Percentiles rank a stretch among this genome's conserved stretches.
These are phyloP conservation scores for Idris sp. DNA, from an alignment of 1,140 invertebrate species.

Conservation along the genomic window DNA sequence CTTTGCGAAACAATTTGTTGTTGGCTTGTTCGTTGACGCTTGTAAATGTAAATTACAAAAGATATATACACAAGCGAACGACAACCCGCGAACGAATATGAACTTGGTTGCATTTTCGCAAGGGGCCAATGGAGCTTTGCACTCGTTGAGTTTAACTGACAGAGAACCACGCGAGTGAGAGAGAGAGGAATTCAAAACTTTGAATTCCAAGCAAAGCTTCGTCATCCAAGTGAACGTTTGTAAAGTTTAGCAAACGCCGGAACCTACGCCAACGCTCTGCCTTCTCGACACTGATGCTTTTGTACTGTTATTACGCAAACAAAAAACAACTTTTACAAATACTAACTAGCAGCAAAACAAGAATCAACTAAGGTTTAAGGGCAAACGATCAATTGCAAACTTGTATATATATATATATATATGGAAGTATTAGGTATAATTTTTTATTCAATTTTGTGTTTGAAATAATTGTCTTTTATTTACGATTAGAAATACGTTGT, in stretches of 20 bases:
- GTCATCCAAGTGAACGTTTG: slow-evolving; percentile 47
- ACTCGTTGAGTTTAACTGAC: slow-evolving; percentile 42
- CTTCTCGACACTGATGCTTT: slow-evolving; percentile 13
- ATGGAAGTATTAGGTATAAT: too few species aligned
- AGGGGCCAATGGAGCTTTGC: slow-evolving; percentile 41
- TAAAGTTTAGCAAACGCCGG: slow-evolving; percentile 29
- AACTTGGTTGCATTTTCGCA: slow-evolving; percentile 28
- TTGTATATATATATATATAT: too few species aligned
- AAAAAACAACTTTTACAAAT: not conserved
- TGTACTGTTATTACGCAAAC: slow-evolving; percentile 1
- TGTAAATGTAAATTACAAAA: slow-evolving; percentile 22
- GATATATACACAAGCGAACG: slow-evolving; percentile 23
- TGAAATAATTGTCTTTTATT: too few species aligned
- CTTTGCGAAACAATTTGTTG: slow-evolving; percentile 46
- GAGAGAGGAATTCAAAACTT: slow-evolving; percentile 35
- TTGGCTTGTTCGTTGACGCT: slow-evolving; percentile 8
- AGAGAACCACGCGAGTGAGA: slow-evolving; percentile 7
- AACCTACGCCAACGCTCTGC: slow-evolving; percentile 23
- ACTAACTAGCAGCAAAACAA: not conserved
- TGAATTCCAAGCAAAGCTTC: slow-evolving; percentile 52
- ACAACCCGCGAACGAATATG: slow-evolving; percentile 40
- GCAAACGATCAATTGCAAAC: too few species aligned
- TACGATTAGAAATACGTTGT: slow-evolving; percentile 50
- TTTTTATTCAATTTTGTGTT: too few species aligned
- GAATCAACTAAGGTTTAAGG: too few species aligned